Conservation (phyloP, 92 coral and sea anemone species). For the Epizoanthus rinbou region DNA sequence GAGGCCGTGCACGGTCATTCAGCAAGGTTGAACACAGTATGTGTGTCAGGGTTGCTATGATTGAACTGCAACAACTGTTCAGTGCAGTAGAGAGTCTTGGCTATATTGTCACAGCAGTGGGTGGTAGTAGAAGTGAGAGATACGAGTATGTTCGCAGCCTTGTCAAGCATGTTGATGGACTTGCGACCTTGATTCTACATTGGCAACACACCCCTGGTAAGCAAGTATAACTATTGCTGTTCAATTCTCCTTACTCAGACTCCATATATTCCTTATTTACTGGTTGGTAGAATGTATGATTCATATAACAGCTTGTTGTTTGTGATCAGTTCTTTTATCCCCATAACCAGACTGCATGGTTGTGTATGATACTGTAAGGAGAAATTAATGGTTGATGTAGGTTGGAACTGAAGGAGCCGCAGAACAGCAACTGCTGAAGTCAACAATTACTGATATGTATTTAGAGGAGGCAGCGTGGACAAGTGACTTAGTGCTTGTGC, state of each 20-base stretch:
- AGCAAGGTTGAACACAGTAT: conserved; percentile 55
- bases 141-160: conserved; percentile 81
- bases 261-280: neutral
- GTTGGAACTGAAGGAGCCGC: no score
- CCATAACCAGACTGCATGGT: no score
- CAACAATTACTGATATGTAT: no score
- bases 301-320: neutral
- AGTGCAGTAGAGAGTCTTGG: conserved; percentile 56
- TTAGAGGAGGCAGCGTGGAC: no score
- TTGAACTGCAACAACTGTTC: conserved; percentile 81
- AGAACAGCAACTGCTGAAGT: no score
- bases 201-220: conserved; percentile 76
- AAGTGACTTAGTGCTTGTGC: no score
- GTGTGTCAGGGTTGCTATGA: conserved; percentile 82
- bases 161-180: conserved; percentile 77
- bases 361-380: no score
- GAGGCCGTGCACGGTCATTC: conserved; percentile 57
- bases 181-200: conserved; percentile 73
- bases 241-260: neutral
- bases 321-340: no score
- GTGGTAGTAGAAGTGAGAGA: conserved; percentile 55
- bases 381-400: no score
- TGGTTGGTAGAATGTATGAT: neutral
- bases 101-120: conserved; percentile 52
- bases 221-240: neutral